phyloP scores from a whole-genome alignment of 2,888 invertebrate species.

The Hirtodrosophila confusa region DNA sequence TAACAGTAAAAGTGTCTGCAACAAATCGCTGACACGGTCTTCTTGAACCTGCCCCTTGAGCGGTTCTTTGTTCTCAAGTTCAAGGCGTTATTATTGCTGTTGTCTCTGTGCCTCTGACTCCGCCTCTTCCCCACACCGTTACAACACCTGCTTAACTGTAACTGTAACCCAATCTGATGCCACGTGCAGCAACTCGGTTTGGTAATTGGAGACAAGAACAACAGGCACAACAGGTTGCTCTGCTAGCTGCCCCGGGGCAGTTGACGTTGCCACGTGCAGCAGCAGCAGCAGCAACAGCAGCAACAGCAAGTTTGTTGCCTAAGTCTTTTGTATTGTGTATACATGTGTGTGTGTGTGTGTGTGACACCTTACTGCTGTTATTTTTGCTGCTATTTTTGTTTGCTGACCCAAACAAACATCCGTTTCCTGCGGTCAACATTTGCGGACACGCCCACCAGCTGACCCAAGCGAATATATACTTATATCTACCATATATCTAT shows the following conservation, averaged over 20 bases:
- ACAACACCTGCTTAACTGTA: slow-evolving; percentile 33
- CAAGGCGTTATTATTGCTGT: slow-evolving; percentile 32
- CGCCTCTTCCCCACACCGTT: background rate
- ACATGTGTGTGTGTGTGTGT: slow-evolving; percentile 7
- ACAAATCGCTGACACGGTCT: no score
- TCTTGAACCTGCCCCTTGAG: background rate
- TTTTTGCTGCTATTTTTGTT: slow-evolving; percentile 35
- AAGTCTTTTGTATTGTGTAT: slow-evolving; percentile 56
- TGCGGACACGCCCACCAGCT: slow-evolving; percentile 39
- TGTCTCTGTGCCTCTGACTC: background rate
- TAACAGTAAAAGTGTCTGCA: slow-evolving; percentile 40
- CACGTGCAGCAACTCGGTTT: slow-evolving; percentile 59
- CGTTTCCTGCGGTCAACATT: slow-evolving; percentile 65
- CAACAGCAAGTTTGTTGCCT: slow-evolving; percentile 60
- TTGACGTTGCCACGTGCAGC: slow-evolving; percentile 54
- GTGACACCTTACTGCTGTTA: slow-evolving; percentile 54
- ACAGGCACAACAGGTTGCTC: slow-evolving; percentile 49
- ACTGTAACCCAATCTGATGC: slow-evolving; percentile 53
- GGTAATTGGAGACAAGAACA: slow-evolving; percentile 57
- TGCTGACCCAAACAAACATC: slow-evolving; percentile 72
- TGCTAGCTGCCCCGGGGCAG: slow-evolving; percentile 13
- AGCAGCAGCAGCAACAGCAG: slow-evolving; percentile 30
- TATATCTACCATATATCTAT: background rate
- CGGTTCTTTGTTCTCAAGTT: slow-evolving; percentile 49
- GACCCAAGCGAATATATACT: slow-evolving; percentile 16